Evolutionary conservation across 2,888 invertebrate genomes (phyloP).

Genomic region (Endomychus coccineus): DNA sequence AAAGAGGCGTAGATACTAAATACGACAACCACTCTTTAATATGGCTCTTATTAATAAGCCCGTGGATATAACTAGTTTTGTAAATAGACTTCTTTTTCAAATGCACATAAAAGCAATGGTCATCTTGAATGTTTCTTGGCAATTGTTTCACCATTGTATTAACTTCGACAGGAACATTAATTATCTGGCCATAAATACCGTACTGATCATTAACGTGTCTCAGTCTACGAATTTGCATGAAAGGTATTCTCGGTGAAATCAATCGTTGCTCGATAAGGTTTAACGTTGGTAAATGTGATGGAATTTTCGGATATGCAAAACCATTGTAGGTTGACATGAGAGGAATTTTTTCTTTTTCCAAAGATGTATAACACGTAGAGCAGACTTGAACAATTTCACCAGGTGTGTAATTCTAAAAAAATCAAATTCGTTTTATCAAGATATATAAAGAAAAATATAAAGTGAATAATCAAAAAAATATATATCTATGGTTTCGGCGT

Average conservation of each 20-base stretch:
- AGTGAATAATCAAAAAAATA: too few species aligned
- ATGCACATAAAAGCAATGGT: constrained; percentile 31
- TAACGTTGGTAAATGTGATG: too few species aligned
- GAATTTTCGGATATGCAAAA: constrained; percentile 23
- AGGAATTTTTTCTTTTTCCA: constrained; percentile 10
- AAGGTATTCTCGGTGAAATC: constrained; percentile 24
- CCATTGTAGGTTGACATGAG: constrained; percentile 20
- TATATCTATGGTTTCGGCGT: too few species aligned
- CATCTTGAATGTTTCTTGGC: constrained; percentile 25
- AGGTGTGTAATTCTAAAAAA: too few species aligned
- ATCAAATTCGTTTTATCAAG: too few species aligned
- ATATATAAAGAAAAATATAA: too few species aligned
- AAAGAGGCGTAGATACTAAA: too few species aligned
- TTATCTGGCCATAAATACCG: constrained; percentile 5
- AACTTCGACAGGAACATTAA: constrained; percentile 5
- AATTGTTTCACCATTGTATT: constrained; percentile 14
- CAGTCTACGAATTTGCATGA: constrained; percentile 8
- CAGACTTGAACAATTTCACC: too few species aligned
- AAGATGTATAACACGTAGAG: constrained; percentile 6
- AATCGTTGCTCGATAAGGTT: too few species aligned
- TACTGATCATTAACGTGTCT: constrained; percentile 2
- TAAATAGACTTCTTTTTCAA: constrained; percentile 19
- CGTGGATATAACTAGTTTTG: constrained; percentile 29
- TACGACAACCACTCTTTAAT: too few species aligned
- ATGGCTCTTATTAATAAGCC: too few species aligned